Conservation (phyloP, 2,113 vertebrate genomes). For the Phylloscopus whistleri region DNA sequence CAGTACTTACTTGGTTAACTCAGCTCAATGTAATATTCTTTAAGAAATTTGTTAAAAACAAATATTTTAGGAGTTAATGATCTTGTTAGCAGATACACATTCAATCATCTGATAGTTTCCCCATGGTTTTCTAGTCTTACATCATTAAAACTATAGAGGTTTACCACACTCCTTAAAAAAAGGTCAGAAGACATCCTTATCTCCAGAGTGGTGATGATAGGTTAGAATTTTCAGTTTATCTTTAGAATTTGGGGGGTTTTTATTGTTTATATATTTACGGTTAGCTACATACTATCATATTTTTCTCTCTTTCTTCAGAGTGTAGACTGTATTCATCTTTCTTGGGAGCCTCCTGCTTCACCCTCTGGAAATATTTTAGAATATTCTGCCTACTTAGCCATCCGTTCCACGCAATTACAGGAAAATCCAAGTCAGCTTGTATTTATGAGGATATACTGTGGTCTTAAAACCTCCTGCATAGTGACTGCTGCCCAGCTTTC, state of each 20-base stretch:
- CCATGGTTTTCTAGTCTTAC: not conserved
- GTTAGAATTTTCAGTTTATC: not conserved
- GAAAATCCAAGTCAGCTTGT: slow-evolving; percentile 84
- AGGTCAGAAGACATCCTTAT: not conserved
- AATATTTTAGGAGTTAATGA: not conserved
- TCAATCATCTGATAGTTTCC: not conserved
- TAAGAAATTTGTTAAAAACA: not conserved
- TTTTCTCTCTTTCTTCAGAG: slow-evolving; percentile 70
- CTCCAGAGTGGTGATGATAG: not conserved
- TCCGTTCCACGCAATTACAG: slow-evolving; percentile 82
- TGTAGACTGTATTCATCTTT: slow-evolving; percentile 90
- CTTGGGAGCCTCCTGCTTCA: slow-evolving; percentile 94
- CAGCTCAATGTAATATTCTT: not conserved
- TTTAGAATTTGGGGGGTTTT: not conserved
- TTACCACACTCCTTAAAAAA: not conserved
- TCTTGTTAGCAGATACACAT: not conserved
- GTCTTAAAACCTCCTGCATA: slow-evolving; percentile 87
- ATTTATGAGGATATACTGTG: slow-evolving; percentile 95
- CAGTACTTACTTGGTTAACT: not conserved
- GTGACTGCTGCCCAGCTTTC: slow-evolving; percentile 86
- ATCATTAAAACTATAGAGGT: not conserved
- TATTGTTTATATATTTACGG: not conserved
- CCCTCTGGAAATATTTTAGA: slow-evolving; percentile 93
- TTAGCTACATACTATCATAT: not conserved
- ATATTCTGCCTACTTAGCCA: slow-evolving; percentile 95